These are phyloP conservation scores for Chironex yamaguchii DNA, from an alignment of 30 jellyfish, hydroid and myxozoan species.

Conservation along the genomic window DNA sequence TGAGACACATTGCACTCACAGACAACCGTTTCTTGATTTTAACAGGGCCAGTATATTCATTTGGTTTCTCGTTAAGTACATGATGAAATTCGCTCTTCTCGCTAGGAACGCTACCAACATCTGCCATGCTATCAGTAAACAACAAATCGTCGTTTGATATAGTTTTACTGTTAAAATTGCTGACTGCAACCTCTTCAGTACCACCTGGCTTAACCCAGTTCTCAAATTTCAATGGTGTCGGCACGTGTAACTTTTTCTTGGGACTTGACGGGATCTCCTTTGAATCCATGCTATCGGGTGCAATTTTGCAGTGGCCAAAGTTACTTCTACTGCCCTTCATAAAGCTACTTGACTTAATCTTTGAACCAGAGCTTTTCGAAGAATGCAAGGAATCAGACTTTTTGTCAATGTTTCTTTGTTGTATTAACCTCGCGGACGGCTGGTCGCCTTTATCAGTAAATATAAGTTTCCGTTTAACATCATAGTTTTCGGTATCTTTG, in stretches of 20 bases:
- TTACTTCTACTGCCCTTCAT: too few species aligned
- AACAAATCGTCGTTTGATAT: background rate
- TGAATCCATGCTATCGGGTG: background rate
- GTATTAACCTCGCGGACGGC: background rate
- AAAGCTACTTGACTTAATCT: background rate
- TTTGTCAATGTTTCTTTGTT: too few species aligned
- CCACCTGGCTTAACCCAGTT: background rate
- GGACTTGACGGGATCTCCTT: background rate
- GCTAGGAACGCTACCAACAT: background rate
- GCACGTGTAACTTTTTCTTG: background rate
- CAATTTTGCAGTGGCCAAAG: background rate
- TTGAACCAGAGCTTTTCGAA: background rate
- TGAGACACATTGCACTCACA: conserved; percentile 49
- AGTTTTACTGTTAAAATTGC: background rate
- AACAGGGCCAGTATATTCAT: background rate
- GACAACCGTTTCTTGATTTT: conserved; percentile 63
- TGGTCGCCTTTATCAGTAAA: background rate
- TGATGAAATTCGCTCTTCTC: background rate
- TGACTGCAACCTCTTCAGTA: background rate
- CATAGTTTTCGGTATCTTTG: background rate
- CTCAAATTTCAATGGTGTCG: background rate
- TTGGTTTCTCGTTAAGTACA: background rate
- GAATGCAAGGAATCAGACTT: background rate
- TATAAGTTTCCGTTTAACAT: background rate
- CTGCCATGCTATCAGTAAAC: background rate